Evolutionary conservation across 2,888 invertebrate species (phyloP), one percentile per base, ranked within the genome.

Genomic region (Tinea pellionella): DNA sequence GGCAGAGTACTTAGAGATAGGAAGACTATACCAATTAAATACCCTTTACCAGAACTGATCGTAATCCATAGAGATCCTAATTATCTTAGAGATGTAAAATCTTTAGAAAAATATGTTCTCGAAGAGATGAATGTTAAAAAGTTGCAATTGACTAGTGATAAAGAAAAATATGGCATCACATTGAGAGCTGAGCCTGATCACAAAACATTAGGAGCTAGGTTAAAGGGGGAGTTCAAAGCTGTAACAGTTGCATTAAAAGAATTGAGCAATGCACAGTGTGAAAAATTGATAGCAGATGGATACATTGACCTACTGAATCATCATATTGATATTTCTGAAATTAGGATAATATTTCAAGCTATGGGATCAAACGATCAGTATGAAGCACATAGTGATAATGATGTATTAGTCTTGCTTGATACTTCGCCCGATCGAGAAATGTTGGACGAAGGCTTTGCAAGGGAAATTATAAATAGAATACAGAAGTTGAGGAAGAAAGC

Each of bases 401-500:
- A 96, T 76, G 92, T 97, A 1, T 86, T 99, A 57, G 94, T 99
- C 59, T 83, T 99, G 60, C 80, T 99, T 66, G 96, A 99, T 75
- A 91, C 96, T 60, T 93, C 93, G 0, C 96, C 96, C 1, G 97
- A 97, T 75, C 93, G 95, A 71, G 91, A 93, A 24, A 93, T 98
- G 92, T 88, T 95, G 63, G 95, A 98, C 72, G 99, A 99, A 88
- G 99, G 99, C 8, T 89, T 95, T 64, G 96, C 98, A 0, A 90
- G 99, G 62, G 99, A 99, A 85, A 92, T 99, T 19, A 95, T 98
- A 62, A 99, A 99, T 75, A 91, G 99, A 61, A 91, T 99, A 30
- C 99, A 99, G 76, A 98, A 97, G 77, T 88, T 99, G 11, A 89
- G 99, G 62, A 99, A 99, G 81, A 97, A 97, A 83, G 97, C 95